Evolutionary conservation across 2,888 invertebrate genomes (phyloP).

Genomic region (Drosophila siamana): DNA sequence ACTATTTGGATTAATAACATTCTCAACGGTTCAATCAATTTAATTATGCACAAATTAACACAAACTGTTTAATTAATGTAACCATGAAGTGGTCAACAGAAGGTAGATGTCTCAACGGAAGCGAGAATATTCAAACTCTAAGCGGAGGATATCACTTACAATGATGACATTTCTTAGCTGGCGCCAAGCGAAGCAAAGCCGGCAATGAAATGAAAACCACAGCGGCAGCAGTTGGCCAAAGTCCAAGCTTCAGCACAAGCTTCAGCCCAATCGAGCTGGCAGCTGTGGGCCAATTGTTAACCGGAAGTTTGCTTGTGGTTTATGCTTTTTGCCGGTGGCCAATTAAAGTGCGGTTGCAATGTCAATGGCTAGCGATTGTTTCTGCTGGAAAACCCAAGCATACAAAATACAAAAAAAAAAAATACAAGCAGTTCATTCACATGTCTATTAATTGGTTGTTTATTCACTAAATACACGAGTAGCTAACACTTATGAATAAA

Average conservation of each 20-base stretch:
- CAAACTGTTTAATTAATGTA: constrained; percentile 1
- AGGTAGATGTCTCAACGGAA: not conserved
- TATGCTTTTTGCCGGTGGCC: constrained; percentile 23
- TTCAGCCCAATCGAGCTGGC: constrained; percentile 35
- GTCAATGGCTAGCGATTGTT: constrained; percentile 53
- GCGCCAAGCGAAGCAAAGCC: not conserved
- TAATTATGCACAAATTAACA: constrained; percentile 1
- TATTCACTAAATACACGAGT: constrained; percentile 35
- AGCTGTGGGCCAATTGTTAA: constrained; percentile 28
- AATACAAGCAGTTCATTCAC: constrained; percentile 45
- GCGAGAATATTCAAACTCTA: not conserved
- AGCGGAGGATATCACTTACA: not conserved
- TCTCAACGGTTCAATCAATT: not conserved
- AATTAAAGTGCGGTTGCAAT: constrained; percentile 64
- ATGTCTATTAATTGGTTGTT: constrained; percentile 21
- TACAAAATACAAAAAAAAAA: constrained; percentile 13
- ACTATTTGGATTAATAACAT: not conserved
- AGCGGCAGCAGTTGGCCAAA: constrained; percentile 39
- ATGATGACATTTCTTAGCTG: not conserved
- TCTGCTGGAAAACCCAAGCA: constrained; percentile 64
- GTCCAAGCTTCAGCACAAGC: too few relatives aligned
- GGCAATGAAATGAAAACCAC: constrained; percentile 6
- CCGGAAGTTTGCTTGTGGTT: constrained; percentile 66
- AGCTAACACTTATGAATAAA: constrained; percentile 30
- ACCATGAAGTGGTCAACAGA: not conserved